phyloP scores from a whole-genome alignment of 1,140 invertebrate genomes.

The Drosophila erecta region DNA sequence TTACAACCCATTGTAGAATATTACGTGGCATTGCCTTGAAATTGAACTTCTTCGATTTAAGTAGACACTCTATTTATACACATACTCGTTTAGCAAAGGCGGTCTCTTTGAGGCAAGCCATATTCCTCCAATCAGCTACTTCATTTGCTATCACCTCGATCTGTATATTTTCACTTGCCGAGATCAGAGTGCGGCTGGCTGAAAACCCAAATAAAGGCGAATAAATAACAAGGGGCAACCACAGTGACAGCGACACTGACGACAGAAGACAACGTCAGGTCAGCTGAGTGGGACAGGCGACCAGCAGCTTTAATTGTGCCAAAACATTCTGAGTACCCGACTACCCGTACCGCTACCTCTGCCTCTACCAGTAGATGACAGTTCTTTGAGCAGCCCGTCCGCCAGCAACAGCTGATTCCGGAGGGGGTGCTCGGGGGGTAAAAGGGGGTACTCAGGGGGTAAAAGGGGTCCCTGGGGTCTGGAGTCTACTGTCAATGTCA shows the following conservation, averaged over 20 bases:
- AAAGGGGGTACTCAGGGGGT: neutral
- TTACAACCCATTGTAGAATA: too few relatives aligned
- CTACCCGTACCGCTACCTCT: slow-evolving; percentile 22
- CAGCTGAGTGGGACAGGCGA: slow-evolving; percentile 61
- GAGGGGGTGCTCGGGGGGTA: neutral
- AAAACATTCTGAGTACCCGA: slow-evolving; percentile 74
- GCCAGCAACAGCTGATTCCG: slow-evolving; percentile 48
- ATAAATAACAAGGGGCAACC: slow-evolving; percentile 40
- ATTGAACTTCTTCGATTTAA: too few relatives aligned
- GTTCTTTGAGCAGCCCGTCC: slow-evolving; percentile 55
- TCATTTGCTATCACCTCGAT: slow-evolving; percentile 15
- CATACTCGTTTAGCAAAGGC: neutral
- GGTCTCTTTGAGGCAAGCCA: neutral
- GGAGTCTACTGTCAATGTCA: slow-evolving; percentile 50
- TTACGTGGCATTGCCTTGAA: too few relatives aligned
- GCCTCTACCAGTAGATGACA: slow-evolving; percentile 45
- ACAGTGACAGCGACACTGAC: slow-evolving; percentile 39
- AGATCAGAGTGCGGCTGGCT: slow-evolving; percentile 29
- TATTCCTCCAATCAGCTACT: neutral
- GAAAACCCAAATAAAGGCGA: slow-evolving; percentile 9
- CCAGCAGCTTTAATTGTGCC: slow-evolving; percentile 77
- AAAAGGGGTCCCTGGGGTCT: neutral
- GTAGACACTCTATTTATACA: too few relatives aligned
- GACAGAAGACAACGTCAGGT: slow-evolving; percentile 60
- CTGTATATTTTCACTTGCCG: neutral